Evolutionary conservation across 1,140 invertebrate species (phyloP), one percentile per base, ranked within the genome.

Genomic region (Phthorimaea operculella): DNA sequence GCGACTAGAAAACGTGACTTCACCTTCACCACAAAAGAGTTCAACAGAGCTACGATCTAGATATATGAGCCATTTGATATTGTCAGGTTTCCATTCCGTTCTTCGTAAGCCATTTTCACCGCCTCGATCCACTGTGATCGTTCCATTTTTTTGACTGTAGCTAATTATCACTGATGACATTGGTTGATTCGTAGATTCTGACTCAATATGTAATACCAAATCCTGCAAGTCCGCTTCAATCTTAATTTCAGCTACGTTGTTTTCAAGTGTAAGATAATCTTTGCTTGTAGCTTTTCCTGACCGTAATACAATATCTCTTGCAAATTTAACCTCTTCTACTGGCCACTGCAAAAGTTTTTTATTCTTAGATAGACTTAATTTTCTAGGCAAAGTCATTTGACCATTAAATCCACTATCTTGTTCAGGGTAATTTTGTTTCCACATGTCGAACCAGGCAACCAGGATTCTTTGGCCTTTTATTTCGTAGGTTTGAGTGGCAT

Each of bases 11-110:
- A 84, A 74, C 6, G 71, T 74, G 1, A 82, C 64, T 53, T 82
- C 75, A n/a, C 83, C 83, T 5, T 76, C 58, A 1, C 79, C 81
- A 56, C 72, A 79, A 52, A 85, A 84, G 33, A 85, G 33, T 62
- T 86, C 83, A 45, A 86, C 70, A 0, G 83, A 84, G 59, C 82
- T 85, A 1, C 72, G 66, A 54, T 86, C 83, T 10, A 85, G 57
- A 48, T 64, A 80, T 11, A 78, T 64, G 28, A 55, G 69, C 59
- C 70, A 66, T 21, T 55, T 52, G 4, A 86, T 54, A 47, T 64
- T 51, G 14, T 48, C 49, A 17, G 79, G 79, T 28, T 54, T 62
- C 70, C 72, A 84, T 10, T 54, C 44, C 10, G 78, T 70, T 8
- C 71, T 67, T 0, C 79, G 67, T 8, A 76, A 21, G 10, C 69